These are phyloP conservation scores for Hoplodrina ambigua DNA, from an alignment of 2,888 invertebrate species.

Conservation along the genomic window DNA sequence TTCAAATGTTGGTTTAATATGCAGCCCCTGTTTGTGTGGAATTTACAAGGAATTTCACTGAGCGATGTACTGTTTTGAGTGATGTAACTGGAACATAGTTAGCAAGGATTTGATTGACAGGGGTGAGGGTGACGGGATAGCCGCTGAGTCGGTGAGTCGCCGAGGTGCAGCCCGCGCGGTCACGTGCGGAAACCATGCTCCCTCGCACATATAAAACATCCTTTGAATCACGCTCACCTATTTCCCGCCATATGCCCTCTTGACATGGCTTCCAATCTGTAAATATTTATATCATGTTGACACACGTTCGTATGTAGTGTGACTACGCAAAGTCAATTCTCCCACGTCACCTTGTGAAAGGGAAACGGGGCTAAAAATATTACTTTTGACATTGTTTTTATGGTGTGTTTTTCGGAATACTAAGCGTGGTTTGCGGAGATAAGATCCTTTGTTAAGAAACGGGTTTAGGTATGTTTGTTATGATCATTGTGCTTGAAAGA, in stretches of 20 bases:
- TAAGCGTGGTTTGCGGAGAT: constrained; percentile 26
- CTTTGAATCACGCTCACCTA: constrained; percentile 70
- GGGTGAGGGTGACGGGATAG: constrained; percentile 66
- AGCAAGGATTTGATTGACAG: constrained; percentile 78
- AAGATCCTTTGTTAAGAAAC: constrained; percentile 15
- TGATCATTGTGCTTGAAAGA: neutral
- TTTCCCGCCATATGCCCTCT: constrained; percentile 73
- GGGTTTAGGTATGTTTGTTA: constrained; percentile 13
- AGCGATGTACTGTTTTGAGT: constrained; percentile 64
- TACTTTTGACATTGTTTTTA: constrained; percentile 54
- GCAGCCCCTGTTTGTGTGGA: constrained; percentile 39
- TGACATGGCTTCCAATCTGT: constrained; percentile 69
- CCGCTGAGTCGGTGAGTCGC: constrained; percentile 42
- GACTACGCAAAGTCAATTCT: constrained; percentile 56
- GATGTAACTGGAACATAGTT: constrained; percentile 77
- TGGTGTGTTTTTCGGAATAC: constrained; percentile 34
- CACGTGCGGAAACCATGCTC: constrained; percentile 63
- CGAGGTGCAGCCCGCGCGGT: constrained; percentile 51
- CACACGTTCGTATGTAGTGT: constrained; percentile 54
- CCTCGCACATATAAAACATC: constrained; percentile 67
- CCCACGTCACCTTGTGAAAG: constrained; percentile 42
- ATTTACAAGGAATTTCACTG: constrained; percentile 51
- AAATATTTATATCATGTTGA: constrained; percentile 62
- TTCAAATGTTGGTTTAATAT: constrained; percentile 46
- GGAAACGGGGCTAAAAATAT: constrained; percentile 50